Base-by-base conservation (phyloP, 1,140 invertebrate species). In the Melipona quadrifasciata region DNA sequence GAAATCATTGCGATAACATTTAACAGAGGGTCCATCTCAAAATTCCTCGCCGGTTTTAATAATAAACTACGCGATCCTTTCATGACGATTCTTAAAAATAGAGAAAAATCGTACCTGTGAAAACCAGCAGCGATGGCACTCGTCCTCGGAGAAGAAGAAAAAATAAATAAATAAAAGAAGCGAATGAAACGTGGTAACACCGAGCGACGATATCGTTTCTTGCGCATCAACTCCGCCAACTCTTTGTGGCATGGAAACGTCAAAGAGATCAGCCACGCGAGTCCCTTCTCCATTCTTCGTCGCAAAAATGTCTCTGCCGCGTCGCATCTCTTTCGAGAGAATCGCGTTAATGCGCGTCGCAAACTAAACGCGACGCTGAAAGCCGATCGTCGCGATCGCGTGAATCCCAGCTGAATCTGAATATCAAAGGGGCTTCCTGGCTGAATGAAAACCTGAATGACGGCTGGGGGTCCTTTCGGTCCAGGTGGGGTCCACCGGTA, bases 401-500 rank as follows among this genome's bases (percentile, higher is more conserved):
- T 87, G 83, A 90, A 87, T 76, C 86, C 31, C n/a, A 19, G 24
- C 27, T 64, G 68, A 86, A 93, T 93, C 91, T 93, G 81, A 93
- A 93, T 93, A 93, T 93, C 89, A 94, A 93, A 92, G 91, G 90
- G 74, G 82, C 72, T 78, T 70, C 47, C 65, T 57, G 83, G 17
- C 47, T 67, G 65, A 80, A 84, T 80, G 80, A 89, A 92, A 94
- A 94, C 92, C 89, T 89, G 94, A 93, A 91, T 92, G 79, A 93
- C 93, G 90, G 90, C 92, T 94, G 94, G 94, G 93, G 94, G 94
- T 94, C 94, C 87, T 86, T 39, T 75, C 27, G 86, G 93, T 93
- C 94, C 94, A 95, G 94, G 94, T 95, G 94, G 94, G 94, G 94
- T 95, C 93, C n/a, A n/a, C n/a, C n/a, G n/a, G n/a, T 78, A 57